Evolutionary conservation across 2,888 invertebrate genomes (phyloP).

Genomic region (Sinotaia quadrata): DNA sequence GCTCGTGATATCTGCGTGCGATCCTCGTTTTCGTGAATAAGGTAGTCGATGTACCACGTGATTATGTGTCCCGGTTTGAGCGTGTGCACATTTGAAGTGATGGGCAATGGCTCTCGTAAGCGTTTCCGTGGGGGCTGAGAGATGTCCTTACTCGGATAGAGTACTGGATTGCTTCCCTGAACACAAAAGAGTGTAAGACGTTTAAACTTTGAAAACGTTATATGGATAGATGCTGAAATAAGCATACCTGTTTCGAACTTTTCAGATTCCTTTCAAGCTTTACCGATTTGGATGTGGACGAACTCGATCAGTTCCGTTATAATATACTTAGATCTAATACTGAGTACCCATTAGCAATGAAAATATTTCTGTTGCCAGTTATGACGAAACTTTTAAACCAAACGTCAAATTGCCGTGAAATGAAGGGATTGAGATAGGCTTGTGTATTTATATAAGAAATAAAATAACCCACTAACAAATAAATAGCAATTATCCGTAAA

Average conservation of each 20-base stretch:
- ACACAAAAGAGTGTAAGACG: background rate
- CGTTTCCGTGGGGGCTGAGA: background rate
- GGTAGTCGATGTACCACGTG: constrained; percentile 61
- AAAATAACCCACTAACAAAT: too few species aligned
- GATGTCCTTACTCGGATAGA: background rate
- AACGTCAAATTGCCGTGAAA: too few species aligned
- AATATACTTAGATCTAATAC: too few species aligned
- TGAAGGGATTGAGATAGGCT: too few species aligned
- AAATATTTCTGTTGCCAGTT: too few species aligned
- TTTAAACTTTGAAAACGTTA: background rate
- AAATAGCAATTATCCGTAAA: too few species aligned
- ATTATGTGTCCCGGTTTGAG: constrained; percentile 38
- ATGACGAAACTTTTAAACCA: too few species aligned
- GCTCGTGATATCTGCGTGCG: constrained; percentile 65
- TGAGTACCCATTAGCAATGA: too few species aligned
- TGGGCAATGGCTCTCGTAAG: constrained; percentile 25
- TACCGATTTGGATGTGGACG: too few species aligned
- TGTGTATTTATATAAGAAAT: too few species aligned
- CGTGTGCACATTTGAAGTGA: constrained; percentile 34
- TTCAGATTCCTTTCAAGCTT: background rate
- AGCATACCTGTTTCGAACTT: background rate
- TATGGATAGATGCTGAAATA: background rate
- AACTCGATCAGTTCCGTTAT: too few species aligned
- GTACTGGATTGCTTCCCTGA: background rate
- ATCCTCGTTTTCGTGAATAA: constrained; percentile 63